phyloP scores from a whole-genome alignment of 2,888 invertebrate genomes.

The Panorpa germanica region DNA sequence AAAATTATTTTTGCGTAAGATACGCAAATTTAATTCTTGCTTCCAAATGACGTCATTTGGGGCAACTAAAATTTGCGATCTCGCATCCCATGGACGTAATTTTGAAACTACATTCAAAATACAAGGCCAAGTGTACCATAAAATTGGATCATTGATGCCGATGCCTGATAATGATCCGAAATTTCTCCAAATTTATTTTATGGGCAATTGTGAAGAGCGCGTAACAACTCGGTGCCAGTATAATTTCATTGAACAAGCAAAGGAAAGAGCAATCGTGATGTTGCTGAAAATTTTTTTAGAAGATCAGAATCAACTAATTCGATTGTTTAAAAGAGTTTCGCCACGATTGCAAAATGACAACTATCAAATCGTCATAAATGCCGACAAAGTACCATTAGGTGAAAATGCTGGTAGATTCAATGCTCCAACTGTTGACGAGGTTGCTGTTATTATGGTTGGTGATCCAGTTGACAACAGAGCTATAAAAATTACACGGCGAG shows the following conservation, averaged over 20 bases:
- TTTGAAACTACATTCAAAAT: conserved; percentile 12
- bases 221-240: conserved; percentile 11
- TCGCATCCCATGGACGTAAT: conserved; percentile 6
- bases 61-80: conserved; percentile 9
- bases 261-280: too few relatives aligned
- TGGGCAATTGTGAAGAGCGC: conserved; percentile 12
- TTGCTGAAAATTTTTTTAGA: conserved; percentile 11
- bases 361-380: conserved; percentile 13
- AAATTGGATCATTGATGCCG: conserved; percentile 15
- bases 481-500: conserved; percentile 15
- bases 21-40: conserved; percentile 12
- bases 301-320: conserved; percentile 11
- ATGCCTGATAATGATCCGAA: conserved; percentile 15
- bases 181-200: conserved; percentile 18
- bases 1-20: conserved; percentile 11
- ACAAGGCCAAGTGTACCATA: conserved; percentile 12
- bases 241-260: conserved; percentile 12
- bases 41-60: conserved; percentile 15
- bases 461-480: conserved; percentile 15
- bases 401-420: conserved; percentile 14
- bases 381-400: conserved; percentile 14
- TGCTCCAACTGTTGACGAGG: conserved; percentile 14
- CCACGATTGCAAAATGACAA: conserved; percentile 6
- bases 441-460: conserved; percentile 16
- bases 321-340: conserved; percentile 10